These are phyloP conservation scores for Pseudoatta argentina DNA, from an alignment of 1,140 invertebrate genomes.

Conservation along the genomic window DNA sequence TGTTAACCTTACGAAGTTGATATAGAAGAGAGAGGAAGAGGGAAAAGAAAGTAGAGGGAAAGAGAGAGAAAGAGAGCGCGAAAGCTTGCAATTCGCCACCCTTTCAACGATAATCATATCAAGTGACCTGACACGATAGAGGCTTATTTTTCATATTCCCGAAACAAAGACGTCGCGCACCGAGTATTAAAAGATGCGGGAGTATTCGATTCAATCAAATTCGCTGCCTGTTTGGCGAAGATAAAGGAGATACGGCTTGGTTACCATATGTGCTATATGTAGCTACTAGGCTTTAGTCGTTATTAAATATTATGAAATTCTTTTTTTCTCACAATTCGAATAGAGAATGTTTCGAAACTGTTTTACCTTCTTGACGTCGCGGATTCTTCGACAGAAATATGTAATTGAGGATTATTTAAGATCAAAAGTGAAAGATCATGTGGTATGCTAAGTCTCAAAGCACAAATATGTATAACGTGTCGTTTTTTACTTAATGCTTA, in stretches of 20 bases:
- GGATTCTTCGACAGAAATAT: not conserved
- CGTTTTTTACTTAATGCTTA: constrained; percentile 1
- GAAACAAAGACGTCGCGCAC: constrained; percentile 16
- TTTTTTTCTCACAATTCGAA: constrained; percentile 3
- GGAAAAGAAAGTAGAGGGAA: not conserved
- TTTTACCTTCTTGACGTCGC: constrained; percentile 11
- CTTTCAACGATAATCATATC: constrained; percentile 58
- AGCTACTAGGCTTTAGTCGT: constrained; percentile 25
- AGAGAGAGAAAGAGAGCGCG: not conserved
- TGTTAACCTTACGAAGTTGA: constrained; percentile 8
- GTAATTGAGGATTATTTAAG: constrained; percentile 10
- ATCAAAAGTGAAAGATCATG: not conserved
- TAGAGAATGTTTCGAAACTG: not conserved
- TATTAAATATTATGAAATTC: not conserved
- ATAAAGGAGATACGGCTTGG: constrained; percentile 9
- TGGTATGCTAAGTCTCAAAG: not conserved
- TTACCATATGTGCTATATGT: not conserved
- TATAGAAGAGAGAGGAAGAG: not conserved
- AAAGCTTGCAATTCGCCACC: not conserved
- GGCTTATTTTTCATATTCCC: constrained; percentile 64
- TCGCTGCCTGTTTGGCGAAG: not conserved
- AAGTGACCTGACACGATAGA: constrained; percentile 62
- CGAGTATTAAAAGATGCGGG: constrained; percentile 2
- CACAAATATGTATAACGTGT: not conserved
- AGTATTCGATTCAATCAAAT: constrained; percentile 60